A percentile compares a stretch with the other conserved stretches of the same genome.
Conservation (phyloP, 2,113 vertebrate genomes). For the Oenanthe melanoleuca region DNA sequence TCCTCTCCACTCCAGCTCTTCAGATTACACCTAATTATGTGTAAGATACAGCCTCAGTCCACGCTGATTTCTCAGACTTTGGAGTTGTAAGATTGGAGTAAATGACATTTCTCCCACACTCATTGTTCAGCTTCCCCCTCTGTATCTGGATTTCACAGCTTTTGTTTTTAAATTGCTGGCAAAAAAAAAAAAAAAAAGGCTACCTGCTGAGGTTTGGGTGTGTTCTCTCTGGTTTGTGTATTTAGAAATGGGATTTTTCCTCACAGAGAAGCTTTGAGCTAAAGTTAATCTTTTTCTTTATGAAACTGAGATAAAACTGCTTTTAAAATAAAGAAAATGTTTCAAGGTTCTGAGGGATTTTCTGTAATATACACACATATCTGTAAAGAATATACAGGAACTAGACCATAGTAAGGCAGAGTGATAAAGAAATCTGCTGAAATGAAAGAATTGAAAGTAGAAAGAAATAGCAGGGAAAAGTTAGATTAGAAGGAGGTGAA, state of each 20-base stretch:
- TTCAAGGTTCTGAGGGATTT: neutral
- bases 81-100: neutral
- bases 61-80: neutral
- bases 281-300: neutral
- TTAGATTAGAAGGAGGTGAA: neutral
- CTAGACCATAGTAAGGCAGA: neutral
- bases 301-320: neutral
- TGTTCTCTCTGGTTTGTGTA: neutral
- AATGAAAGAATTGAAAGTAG: neutral
- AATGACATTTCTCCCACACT: neutral
- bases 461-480: neutral
- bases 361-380: neutral
- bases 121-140: neutral
- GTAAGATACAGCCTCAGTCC: neutral
- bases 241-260: neutral
- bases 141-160: neutral
- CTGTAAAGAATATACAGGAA: neutral
- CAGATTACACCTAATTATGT: neutral
- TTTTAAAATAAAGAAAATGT: neutral
- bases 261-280: neutral
- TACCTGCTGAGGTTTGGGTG: neutral
- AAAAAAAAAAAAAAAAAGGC: neutral
- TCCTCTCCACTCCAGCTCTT: slow-evolving; percentile 12
- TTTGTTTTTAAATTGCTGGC: neutral
- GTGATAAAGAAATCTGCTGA: neutral